Evolutionary conservation across 2,113 vertebrate species (phyloP).

Genomic region (Marmota flaviventris): DNA sequence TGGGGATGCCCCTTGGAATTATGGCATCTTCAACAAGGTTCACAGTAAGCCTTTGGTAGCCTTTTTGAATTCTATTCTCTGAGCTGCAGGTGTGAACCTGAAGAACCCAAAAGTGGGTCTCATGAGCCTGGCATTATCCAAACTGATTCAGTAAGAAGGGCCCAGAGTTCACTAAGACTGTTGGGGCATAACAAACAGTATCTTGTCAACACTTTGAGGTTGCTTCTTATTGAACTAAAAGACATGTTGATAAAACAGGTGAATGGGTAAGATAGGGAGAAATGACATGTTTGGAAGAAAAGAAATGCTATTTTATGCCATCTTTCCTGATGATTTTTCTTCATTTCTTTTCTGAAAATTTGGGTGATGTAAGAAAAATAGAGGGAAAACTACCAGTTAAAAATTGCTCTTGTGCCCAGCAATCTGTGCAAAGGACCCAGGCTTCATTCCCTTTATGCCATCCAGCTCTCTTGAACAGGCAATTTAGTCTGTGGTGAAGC

Average conservation of each 20-base stretch:
- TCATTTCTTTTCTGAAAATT: background rate
- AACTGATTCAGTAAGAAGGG: constrained; percentile 28
- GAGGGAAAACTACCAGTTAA: background rate
- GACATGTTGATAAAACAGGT: background rate
- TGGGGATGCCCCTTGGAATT: background rate
- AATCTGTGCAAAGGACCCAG: too few relatives aligned
- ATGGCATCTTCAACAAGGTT: constrained; percentile 19
- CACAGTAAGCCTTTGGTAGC: constrained; percentile 13
- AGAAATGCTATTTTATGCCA: background rate
- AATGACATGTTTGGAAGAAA: background rate
- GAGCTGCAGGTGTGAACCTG: background rate
- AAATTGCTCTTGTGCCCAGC: background rate
- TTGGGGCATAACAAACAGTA: constrained; percentile 29
- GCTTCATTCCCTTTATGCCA: too few relatives aligned
- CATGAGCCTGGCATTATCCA: background rate
- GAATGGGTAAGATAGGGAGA: constrained; percentile 1
- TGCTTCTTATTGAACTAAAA: constrained; percentile 46
- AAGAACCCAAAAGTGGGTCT: constrained; percentile 44
- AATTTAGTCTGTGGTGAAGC: too few relatives aligned
- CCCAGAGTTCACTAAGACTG: background rate
- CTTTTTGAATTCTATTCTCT: constrained; percentile 20
- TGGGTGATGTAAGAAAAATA: background rate
- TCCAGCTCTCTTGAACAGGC: too few relatives aligned
- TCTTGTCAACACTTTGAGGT: background rate
- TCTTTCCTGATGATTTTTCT: constrained; percentile 13